Conservation (phyloP, 1,140 invertebrate genomes). For the Melanaphis sacchari region DNA sequence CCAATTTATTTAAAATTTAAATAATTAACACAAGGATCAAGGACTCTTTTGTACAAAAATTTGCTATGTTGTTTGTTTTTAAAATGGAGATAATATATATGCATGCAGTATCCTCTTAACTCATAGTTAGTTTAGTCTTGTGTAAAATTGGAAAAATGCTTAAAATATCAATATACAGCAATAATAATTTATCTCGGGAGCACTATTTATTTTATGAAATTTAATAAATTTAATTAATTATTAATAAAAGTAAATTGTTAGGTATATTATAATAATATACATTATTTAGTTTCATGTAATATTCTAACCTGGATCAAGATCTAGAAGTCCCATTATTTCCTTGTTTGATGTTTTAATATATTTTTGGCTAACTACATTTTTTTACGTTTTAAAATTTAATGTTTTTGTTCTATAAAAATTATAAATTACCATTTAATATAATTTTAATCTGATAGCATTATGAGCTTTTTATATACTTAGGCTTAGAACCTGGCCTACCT, state of each 20-base stretch:
- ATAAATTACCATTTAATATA: too few relatives aligned
- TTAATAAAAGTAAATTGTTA: neutral
- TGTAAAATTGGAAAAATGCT: neutral
- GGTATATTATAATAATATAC: too few relatives aligned
- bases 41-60: neutral
- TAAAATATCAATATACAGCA: neutral
- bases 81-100: neutral
- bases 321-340: neutral
- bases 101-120: too few relatives aligned
- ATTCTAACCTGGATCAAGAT: neutral
- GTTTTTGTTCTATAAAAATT: too few relatives aligned
- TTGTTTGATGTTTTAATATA: neutral
- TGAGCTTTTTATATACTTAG: too few relatives aligned
- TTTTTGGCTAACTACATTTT: too few relatives aligned
- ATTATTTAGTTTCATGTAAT: too few relatives aligned
- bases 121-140: neutral
- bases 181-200: neutral
- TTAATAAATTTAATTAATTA: neutral
- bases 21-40: neutral
- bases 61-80: neutral
- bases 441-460: too few relatives aligned
- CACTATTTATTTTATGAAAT: neutral
- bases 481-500: too few relatives aligned
- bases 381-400: too few relatives aligned
- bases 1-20: neutral